phyloP scores from a whole-genome alignment of 2,888 invertebrate genomes.

The Parelbella ahira region DNA sequence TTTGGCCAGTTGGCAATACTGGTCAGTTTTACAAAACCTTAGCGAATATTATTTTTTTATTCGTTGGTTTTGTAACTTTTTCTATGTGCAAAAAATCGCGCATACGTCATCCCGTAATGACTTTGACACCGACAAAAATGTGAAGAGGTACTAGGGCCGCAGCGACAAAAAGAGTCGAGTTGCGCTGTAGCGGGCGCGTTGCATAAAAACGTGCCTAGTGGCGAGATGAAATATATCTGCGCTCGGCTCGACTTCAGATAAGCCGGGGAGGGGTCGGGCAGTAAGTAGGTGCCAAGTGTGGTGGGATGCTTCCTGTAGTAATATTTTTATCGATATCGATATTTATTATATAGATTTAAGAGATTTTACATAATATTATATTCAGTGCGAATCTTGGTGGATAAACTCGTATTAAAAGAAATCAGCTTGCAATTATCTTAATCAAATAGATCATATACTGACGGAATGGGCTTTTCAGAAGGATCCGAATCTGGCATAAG shows the following conservation, averaged over 20 bases:
- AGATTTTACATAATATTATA: too few species aligned
- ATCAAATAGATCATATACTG: too few species aligned
- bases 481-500: too few species aligned
- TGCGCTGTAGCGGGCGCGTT: constrained; percentile 26
- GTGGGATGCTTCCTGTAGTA: constrained; percentile 27
- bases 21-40: too few species aligned
- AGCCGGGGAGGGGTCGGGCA: constrained; percentile 50
- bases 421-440: too few species aligned
- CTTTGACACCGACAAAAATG: constrained; percentile 36
- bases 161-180: constrained; percentile 31
- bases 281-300: constrained; percentile 58
- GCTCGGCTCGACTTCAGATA: constrained; percentile 56
- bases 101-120: constrained; percentile 18
- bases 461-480: too few species aligned
- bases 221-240: constrained; percentile 62
- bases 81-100: constrained; percentile 11
- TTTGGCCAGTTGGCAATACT: too few species aligned
- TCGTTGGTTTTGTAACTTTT: too few species aligned
- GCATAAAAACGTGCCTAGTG: constrained; percentile 40
- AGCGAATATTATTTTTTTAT: too few species aligned
- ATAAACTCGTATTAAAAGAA: too few species aligned
- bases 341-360: too few species aligned
- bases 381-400: too few species aligned
- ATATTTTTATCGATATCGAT: constrained; percentile 25
- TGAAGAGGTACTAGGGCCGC: constrained; percentile 35